A percentile compares a stretch with the other conserved stretches of the same genome.
These are phyloP conservation scores for Caenorhabditis remanei DNA, from an alignment of 1,140 invertebrate species.

Conservation along the genomic window DNA sequence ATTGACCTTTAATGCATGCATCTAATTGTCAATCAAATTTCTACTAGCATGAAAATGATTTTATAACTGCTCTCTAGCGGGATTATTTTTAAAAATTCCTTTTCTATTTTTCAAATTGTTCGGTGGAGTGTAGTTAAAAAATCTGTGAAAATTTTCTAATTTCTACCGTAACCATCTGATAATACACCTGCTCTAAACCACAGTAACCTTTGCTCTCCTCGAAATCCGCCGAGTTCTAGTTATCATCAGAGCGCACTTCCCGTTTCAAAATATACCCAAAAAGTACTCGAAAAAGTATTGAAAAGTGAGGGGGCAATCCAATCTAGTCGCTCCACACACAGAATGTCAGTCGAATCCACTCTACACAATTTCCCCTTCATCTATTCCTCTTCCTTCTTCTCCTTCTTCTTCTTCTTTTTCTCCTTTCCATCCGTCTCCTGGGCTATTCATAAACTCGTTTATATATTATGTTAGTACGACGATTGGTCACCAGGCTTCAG, in stretches of 20 bases:
- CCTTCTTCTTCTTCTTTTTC: neutral
- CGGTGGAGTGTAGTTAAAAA: too few species aligned
- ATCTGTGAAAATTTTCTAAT: too few species aligned
- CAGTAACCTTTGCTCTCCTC: too few species aligned
- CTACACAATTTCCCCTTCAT: slow-evolving; percentile 40
- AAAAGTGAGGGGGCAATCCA: slow-evolving; percentile 41
- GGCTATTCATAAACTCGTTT: slow-evolving; percentile 53
- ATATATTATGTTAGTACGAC: slow-evolving; percentile 49
- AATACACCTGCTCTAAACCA: too few species aligned
- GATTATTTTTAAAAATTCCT: too few species aligned
- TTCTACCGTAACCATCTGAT: too few species aligned
- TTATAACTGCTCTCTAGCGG: too few species aligned
- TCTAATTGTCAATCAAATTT: too few species aligned
- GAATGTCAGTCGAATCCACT: slow-evolving; percentile 17
- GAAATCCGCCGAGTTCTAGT: too few species aligned
- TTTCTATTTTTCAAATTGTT: too few species aligned
- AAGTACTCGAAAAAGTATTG: neutral
- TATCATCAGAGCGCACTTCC: neutral
- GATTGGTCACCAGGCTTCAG: slow-evolving; percentile 5
- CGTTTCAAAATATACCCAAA: neutral
- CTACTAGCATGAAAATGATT: too few species aligned
- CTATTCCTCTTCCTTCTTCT: slow-evolving; percentile 52
- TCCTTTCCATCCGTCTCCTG: neutral
- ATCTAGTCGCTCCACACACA: neutral
- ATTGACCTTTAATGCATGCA: too few species aligned